Evolutionary conservation across 2,888 invertebrate genomes (phyloP).

Genomic region (Diachrysia chrysitis): DNA sequence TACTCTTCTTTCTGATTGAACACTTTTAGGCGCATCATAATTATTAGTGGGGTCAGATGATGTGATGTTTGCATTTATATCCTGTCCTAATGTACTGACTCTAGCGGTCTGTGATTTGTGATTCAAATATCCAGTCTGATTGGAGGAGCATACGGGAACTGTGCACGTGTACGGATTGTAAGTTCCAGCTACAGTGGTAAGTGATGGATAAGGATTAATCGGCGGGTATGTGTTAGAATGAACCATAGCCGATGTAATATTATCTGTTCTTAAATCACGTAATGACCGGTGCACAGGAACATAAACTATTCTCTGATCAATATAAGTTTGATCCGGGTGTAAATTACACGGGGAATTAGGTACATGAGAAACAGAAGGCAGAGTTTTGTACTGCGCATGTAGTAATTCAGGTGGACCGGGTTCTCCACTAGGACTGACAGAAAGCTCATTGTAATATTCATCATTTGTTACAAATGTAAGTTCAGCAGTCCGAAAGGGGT

Average conservation of each 20-base stretch:
- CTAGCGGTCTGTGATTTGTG: constrained; percentile 71
- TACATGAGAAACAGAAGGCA: constrained; percentile 84
- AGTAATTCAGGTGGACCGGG: constrained; percentile 80
- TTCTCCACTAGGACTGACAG: constrained; percentile 78
- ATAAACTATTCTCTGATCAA: constrained; percentile 66
- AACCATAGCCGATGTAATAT: constrained; percentile 76
- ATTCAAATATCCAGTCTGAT: constrained; percentile 66
- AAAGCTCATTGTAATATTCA: constrained; percentile 76
- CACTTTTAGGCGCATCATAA: constrained; percentile 77
- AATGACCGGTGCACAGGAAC: constrained; percentile 75
- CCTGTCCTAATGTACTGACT: constrained; percentile 75
- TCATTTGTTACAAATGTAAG: constrained; percentile 68
- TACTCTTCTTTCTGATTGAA: constrained; percentile 86
- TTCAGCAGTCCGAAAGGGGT: constrained; percentile 77
- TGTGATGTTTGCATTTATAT: constrained; percentile 81
- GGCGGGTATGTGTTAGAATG: constrained; percentile 86
- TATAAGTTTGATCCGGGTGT: constrained; percentile 80
- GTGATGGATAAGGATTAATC: constrained; percentile 82
- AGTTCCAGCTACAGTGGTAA: constrained; percentile 86
- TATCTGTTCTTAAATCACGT: constrained; percentile 77
- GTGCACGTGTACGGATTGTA: constrained; percentile 85
- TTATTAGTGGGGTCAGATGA: constrained; percentile 69
- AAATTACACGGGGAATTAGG: constrained; percentile 85
- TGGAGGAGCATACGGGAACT: constrained; percentile 74
- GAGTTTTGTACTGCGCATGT: constrained; percentile 83